A percentile compares a stretch with the other conserved stretches of the same genome.
Evolutionary conservation across 2,797 vertebrate genomes (phyloP).

Genomic region (Stomatorhinus walkeri): DNA sequence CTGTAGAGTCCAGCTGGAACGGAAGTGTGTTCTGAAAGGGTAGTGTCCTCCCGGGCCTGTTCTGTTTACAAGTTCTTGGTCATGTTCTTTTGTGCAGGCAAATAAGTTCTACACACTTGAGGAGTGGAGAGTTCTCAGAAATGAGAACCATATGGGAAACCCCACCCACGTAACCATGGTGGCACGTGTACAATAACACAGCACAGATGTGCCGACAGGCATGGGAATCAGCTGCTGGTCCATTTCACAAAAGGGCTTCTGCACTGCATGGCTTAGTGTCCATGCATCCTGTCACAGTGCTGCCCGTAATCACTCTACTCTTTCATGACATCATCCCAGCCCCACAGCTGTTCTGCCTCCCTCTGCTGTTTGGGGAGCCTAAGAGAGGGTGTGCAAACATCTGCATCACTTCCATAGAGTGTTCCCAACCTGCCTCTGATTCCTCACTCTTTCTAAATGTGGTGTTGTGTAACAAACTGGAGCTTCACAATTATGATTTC

Average conservation of each 20-base stretch:
- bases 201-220: conserved; percentile 28
- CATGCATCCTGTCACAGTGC: not conserved
- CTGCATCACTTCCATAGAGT: not conserved
- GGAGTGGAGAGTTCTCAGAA: not conserved
- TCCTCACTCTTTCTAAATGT: not conserved
- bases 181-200: conserved; percentile 7
- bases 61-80: not conserved
- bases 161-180: not conserved
- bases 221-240: conserved; percentile 4
- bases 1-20: not conserved
- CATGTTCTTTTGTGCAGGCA: not conserved
- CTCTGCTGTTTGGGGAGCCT: not conserved
- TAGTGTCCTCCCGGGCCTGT: not conserved
- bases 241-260: not conserved
- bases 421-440: not conserved
- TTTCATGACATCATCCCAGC: not conserved
- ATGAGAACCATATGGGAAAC: conserved; percentile 28
- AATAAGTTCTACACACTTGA: not conserved
- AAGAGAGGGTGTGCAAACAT: not conserved
- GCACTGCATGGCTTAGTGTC: not conserved
- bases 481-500: not conserved
- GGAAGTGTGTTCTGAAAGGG: not conserved
- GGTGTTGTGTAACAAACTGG: not conserved
- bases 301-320: not conserved
- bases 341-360: not conserved